Evolutionary conservation across 2,113 vertebrate species (phyloP), one percentile per base, ranked within the genome.

Genomic region (Anoplopoma fimbria): DNA sequence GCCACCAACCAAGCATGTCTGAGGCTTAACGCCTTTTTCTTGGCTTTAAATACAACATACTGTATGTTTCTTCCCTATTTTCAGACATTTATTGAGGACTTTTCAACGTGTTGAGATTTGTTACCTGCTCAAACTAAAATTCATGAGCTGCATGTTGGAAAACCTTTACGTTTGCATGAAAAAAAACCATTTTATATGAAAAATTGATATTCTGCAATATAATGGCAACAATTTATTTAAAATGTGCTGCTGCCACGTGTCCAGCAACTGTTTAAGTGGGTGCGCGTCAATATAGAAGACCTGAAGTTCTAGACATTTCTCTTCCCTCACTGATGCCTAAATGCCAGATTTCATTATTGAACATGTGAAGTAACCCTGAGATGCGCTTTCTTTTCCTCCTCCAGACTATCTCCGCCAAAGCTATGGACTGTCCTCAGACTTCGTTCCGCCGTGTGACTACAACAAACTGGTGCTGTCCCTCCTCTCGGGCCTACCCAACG

Each of bases 401-500:
- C 4, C 94, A 99, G 98, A 99, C 96, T 99, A 99, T 96, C 96
- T 99, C 89, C 98, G 98, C 93, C 98, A 99, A 96, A 99, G 98
- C 94, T 99, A 99, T 93, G 98, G 98, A 90, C 95, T 99, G 84
- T 98, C 97, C 82, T 97, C 96, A 89, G 98, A 99, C 89, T 99
- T 99, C 82, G 95, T 96, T 87, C 96, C 97, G 78, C 96, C 97
- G 93, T 99, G 97, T 81, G 98, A 99, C 95, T 99, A 99, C 95
- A 98, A 98, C 95, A 99, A 99, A 97, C 94, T 99, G 97, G 98
- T 99, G 97, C 98, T 99, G 92, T 99, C 98, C 81, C 96, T 99
- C 77, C 96, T 99, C 81, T 99, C 98, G 93, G 98, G 98, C 93
- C 97, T 99, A 90, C 98, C 98, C 90, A 99, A 99, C 85, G 98